A percentile compares a stretch with the other conserved stretches of the same genome.
Conservation (phyloP, 2,888 invertebrate genomes). For the Drosophila rubida region DNA sequence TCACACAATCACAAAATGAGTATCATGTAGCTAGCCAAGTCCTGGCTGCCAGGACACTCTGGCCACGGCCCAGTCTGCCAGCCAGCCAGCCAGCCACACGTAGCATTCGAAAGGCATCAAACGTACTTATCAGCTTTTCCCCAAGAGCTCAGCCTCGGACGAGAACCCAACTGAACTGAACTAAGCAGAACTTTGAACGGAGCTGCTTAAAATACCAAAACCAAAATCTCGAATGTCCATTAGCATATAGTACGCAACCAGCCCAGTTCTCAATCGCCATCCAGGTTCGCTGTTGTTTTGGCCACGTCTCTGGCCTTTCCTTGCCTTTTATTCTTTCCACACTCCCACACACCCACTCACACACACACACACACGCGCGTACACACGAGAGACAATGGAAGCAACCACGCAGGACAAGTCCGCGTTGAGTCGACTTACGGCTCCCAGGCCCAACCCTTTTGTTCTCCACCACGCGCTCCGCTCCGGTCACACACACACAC, state of each 20-base stretch:
- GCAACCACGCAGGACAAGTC: slow-evolving; percentile 51
- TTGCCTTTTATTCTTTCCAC: slow-evolving; percentile 51
- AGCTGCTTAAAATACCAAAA: slow-evolving; percentile 79
- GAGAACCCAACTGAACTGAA: slow-evolving; percentile 50
- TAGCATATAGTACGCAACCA: slow-evolving; percentile 70
- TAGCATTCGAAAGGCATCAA: slow-evolving; percentile 77
- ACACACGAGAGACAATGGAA: slow-evolving; percentile 14
- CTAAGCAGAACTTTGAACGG: slow-evolving; percentile 19
- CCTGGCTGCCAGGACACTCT: background rate
- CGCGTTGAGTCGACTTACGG: slow-evolving; percentile 25
- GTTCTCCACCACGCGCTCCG: slow-evolving; percentile 26
- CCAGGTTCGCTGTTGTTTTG: slow-evolving; percentile 26
- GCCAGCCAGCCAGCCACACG: slow-evolving; percentile 44
- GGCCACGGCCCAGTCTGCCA: slow-evolving; percentile 54
- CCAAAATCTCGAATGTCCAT: slow-evolving; percentile 82
- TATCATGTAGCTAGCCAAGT: slow-evolving; percentile 60
- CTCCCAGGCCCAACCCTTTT: slow-evolving; percentile 5
- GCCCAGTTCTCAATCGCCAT: slow-evolving; percentile 3
- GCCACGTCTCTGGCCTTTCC: slow-evolving; percentile 58
- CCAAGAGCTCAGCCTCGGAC: slow-evolving; percentile 39
- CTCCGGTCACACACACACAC: slow-evolving; percentile 19
- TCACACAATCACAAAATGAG: slow-evolving; percentile 81
- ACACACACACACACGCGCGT: slow-evolving; percentile 21
- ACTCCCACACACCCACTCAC: slow-evolving; percentile 31
- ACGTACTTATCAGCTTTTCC: slow-evolving; percentile 78